Evolutionary conservation across 2,888 invertebrate genomes (phyloP).

Genomic region (Nephrotoma guestfalica): DNA sequence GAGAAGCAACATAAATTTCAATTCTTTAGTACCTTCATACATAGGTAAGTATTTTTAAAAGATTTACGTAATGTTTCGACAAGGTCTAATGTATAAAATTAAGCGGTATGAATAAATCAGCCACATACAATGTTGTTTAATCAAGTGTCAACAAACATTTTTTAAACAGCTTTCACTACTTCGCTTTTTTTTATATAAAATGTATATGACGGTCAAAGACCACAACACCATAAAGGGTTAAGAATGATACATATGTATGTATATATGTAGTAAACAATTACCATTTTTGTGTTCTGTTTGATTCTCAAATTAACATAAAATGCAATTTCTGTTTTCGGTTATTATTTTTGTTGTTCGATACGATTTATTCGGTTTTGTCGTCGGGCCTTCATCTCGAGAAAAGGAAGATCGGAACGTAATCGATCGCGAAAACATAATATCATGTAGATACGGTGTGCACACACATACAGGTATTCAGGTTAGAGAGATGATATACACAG

Average conservation of each 20-base stretch:
- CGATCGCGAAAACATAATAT: neutral
- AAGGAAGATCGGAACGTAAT: neutral
- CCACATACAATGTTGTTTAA: neutral
- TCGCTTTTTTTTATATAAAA: neutral
- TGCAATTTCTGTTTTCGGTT: neutral
- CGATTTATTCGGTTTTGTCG: neutral
- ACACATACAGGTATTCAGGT: neutral
- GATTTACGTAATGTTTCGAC: neutral
- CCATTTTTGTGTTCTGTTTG: neutral
- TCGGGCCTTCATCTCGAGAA: neutral
- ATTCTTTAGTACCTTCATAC: neutral
- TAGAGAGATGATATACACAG: neutral
- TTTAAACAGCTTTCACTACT: neutral
- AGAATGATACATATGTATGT: neutral
- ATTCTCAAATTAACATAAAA: neutral
- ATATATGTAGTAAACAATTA: neutral
- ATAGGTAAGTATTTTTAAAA: neutral
- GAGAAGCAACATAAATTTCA: too few relatives aligned
- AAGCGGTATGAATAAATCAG: neutral
- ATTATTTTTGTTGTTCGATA: neutral
- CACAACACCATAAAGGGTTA: neutral
- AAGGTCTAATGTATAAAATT: too few relatives aligned
- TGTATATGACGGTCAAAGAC: neutral
- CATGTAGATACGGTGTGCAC: neutral
- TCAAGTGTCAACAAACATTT: neutral